Base-by-base conservation (phyloP, 2,888 invertebrate species). In the Alviniconcha strummeri region DNA sequence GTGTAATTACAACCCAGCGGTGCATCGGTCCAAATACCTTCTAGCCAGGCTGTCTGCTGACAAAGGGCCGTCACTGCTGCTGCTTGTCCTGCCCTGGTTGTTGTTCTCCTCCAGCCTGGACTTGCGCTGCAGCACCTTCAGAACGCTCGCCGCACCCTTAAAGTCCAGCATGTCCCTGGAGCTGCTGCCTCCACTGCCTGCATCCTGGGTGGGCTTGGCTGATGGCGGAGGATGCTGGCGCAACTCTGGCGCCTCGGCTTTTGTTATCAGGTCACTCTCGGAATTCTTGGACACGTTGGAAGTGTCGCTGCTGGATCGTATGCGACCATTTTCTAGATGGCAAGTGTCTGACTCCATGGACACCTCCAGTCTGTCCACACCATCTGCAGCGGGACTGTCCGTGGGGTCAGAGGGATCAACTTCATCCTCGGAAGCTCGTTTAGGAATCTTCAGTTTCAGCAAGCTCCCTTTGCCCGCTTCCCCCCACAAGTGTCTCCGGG, bases 141-240 rank as follows among this genome's bases (percentile, higher is more conserved):
- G 77, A n/a, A 84, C 87, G 60, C 78, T 84, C 55, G 71, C 85
- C 11, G 85, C 82, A 3, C 81, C 74, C 60, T 67, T 71, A 15
- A 83, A 80, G 19, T 74, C 81, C 81, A 83, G 19, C 8, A 52
- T 72, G n/a, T 79, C 83, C 60, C 72, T 19, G 55, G 9, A n/a
- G 19, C 54, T 13, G 11, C 54, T 54, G 17, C 52, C 69, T 9
- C 52, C 64, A 19, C 71, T 57, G 11, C 19, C 72, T n/a, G 5
- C 81, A 17, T 15, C 69, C 75, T 52, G 72, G 64, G 15, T 6
- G 36, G 72, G 9, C 54, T 54, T 56, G 15, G 64, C 80, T 17
- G 19, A 8, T n/a, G 72, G 82, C 13, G 75, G 64, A 1, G 69
- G 75, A 8, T 64, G 80, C n/a, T 5, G 55, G 57, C 19, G 75